Base-by-base conservation (phyloP, 2,113 vertebrate genomes). In the Pardalotus punctatus region DNA sequence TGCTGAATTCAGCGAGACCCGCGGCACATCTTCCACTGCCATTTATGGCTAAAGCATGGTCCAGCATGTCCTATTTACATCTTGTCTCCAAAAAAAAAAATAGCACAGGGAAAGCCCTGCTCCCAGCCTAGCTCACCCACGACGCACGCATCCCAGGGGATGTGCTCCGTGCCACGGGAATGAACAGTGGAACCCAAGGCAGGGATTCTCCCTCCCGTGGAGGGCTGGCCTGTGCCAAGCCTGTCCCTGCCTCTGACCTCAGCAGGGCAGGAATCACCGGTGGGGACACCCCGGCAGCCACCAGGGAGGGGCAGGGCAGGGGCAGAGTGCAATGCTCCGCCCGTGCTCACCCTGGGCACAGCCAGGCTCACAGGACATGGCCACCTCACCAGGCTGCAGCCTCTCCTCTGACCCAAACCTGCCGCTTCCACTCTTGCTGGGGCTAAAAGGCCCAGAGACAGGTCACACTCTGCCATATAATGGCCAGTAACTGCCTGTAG, bases 381-480 rank as follows among this genome's bases (percentile, higher is more conserved):
- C 48, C 67, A 31, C 40, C 51, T 16, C 5, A 33, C 35, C 43
- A 40, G 85, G 38, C 56, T 4, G 2, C 3, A 43, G 42, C 36
- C 50, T 72, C 40, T 27, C 1, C 0, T 25, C 67, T 24, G 40
- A 24, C 16, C 57, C 2, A 11, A 43, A 0, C 0, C 3, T 7
- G 35, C 56, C 4, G 7, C 12, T 56, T 8, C 2, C 7, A 8
- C 53, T 27, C 78, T 45, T 0, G 0, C 5, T 9, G 54, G 21
- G 27, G 40, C 11, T 45, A 3, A 36, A 38, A 3, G n/a, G 35
- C 35, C 21, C 38, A 11, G 79, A 12, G 7, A 6, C 81, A 45
- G 53, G 1, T n/a, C 27, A 38, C 61, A 2, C 11, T 0, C 40
- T 24, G 72, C 87, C 14, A 1, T 0, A 10, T 0, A 40, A 5